Evolutionary conservation across 2,888 invertebrate species (phyloP), one percentile per base, ranked within the genome.

Genomic region (Sphaerolaimus hirsutus): DNA sequence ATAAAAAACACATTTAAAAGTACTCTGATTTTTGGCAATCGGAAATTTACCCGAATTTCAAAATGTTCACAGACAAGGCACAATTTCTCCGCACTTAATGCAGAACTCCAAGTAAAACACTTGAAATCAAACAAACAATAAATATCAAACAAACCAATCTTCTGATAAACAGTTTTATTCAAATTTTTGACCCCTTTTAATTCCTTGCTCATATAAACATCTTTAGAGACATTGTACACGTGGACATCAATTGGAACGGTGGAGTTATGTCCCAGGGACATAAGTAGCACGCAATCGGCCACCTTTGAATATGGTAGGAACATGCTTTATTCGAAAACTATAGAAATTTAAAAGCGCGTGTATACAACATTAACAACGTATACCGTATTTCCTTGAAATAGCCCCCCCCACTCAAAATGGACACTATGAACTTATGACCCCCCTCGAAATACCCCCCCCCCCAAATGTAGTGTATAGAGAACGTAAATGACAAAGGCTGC

Each of bases 211-310:
- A 49, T 32, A 46, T 60, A 60, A 23, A 25, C n/a, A 14, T 40
- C 22, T 12, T 41, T 45, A 10, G 86, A 86, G 53, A 93, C 78
- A 69, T 87, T 81, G 65, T 78, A 82, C 24, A 97, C 81, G 61
- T 97, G 93, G 0, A 89, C 89, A 66, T 97, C 93, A 0, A 93
- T 79, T 1, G 93, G 93, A 46, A 97, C 75, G 0, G 87, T 77
- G 56, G 78, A 75, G 44, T 81, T 65, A 62, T 91, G 82, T 47
- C 79, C 78, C 44, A 97, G 64, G 0, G 89, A 86, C 91, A 97
- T 93, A 22, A 97, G 71, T 61, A 84, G 86, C 55, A 97, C 80
- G 66, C 93, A 97, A 66, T 97, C 93, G 0, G 93, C 87, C 21
- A 97, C 83, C 80, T 81, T 57, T 35, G 64, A 63, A 52, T 50